A percentile compares a stretch with the other conserved stretches of the same genome.
These are phyloP conservation scores for Ornithorhynchus anatinus DNA, from an alignment of 2,113 vertebrate species.

Conservation along the genomic window DNA sequence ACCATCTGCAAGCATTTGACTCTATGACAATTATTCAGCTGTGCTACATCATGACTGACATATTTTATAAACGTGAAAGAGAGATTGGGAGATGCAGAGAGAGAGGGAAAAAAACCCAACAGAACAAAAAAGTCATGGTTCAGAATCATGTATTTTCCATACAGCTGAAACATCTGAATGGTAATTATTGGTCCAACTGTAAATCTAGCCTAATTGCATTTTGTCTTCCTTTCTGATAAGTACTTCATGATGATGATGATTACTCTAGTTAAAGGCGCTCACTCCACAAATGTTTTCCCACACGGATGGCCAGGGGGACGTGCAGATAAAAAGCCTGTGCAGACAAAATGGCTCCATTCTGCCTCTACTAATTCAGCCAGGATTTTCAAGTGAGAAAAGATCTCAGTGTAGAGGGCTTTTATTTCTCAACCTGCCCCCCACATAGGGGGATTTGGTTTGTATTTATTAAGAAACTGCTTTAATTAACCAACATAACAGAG, in stretches of 20 bases:
- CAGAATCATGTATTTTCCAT: constrained; percentile 69
- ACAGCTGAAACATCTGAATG: constrained; percentile 73
- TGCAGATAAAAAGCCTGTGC: constrained; percentile 52
- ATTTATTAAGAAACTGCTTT: constrained; percentile 53
- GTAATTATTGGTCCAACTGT: constrained; percentile 72
- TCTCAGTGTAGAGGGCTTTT: constrained; percentile 10
- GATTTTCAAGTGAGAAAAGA: constrained; percentile 46
- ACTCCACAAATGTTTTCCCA: constrained; percentile 64
- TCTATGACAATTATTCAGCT: constrained; percentile 78
- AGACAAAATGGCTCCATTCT: constrained; percentile 52
- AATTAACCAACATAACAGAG: constrained; percentile 64
- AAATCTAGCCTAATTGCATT: constrained; percentile 74
- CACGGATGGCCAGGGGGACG: constrained; percentile 52
- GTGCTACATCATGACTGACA: constrained; percentile 73
- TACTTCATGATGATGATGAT: constrained; percentile 66
- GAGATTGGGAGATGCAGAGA: constrained; percentile 46
- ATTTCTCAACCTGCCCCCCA: constrained; percentile 34
- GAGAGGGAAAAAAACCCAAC: constrained; percentile 42
- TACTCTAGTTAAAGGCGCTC: constrained; percentile 61
- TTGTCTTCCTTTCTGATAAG: constrained; percentile 72
- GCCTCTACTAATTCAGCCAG: constrained; percentile 54
- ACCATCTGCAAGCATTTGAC: constrained; percentile 78
- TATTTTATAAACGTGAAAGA: constrained; percentile 68
- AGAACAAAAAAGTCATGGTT: constrained; percentile 67
- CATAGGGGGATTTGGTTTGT: constrained; percentile 30